Evolutionary conservation across 2,888 invertebrate species (phyloP).

Genomic region (Drosophila sordidula): DNA sequence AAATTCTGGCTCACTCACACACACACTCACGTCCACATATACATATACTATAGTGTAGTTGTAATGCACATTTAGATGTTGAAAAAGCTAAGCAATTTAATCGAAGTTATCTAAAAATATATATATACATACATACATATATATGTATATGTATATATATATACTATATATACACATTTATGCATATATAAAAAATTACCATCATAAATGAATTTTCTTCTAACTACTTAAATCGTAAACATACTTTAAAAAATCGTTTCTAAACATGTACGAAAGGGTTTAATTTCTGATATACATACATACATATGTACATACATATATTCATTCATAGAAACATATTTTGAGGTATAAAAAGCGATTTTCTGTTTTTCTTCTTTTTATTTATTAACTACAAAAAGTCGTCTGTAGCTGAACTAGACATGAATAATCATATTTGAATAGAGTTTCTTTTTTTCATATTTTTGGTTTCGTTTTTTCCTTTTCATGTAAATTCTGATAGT

Average conservation of each 20-base stretch:
- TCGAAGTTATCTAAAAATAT: slow-evolving; percentile 64
- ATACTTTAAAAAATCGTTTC: slow-evolving; percentile 10
- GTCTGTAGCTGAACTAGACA: slow-evolving; percentile 16
- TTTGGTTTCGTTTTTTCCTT: neutral
- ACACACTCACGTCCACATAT: neutral
- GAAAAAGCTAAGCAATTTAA: slow-evolving; percentile 64
- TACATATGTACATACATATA: slow-evolving; percentile 20
- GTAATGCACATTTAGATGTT: slow-evolving; percentile 69
- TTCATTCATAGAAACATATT: slow-evolving; percentile 49
- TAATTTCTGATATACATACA: slow-evolving; percentile 5
- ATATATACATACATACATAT: slow-evolving; percentile 25
- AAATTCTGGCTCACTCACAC: slow-evolving; percentile 21
- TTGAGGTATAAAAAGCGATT: slow-evolving; percentile 59
- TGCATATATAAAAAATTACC: slow-evolving; percentile 45
- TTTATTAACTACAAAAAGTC: neutral
- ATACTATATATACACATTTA: slow-evolving; percentile 18
- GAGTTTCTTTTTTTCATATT: slow-evolving; percentile 4
- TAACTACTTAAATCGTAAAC: slow-evolving; percentile 58
- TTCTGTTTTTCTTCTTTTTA: slow-evolving; percentile 8
- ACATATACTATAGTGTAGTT: slow-evolving; percentile 23
- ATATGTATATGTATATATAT: neutral
- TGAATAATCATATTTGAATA: slow-evolving; percentile 13
- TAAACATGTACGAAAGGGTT: neutral
- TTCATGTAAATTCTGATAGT: slow-evolving; percentile 23
- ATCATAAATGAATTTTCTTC: slow-evolving; percentile 55